phyloP scores from a whole-genome alignment of 2,113 vertebrate genomes.

The Ameiurus melas region DNA sequence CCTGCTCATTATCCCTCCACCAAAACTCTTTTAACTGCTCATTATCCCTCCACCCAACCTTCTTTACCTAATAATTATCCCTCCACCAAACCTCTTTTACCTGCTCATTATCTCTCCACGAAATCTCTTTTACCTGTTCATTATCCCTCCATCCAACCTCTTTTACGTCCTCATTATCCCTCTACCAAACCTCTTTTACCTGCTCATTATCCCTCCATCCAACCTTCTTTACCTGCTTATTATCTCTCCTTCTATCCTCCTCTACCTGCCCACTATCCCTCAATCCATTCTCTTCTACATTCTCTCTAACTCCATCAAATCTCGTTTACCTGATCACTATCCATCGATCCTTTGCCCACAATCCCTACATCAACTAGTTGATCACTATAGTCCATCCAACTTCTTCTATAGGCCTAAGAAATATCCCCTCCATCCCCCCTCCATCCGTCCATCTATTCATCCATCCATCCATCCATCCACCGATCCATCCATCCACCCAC shows the following conservation, averaged over 20 bases:
- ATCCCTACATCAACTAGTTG: background rate
- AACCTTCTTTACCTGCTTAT: background rate
- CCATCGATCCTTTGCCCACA: background rate
- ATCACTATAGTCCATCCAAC: background rate
- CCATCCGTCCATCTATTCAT: background rate
- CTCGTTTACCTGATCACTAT: background rate
- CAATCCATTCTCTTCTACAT: background rate
- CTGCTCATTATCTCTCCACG: background rate
- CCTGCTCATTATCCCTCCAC: conserved; percentile 4
- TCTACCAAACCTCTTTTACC: background rate
- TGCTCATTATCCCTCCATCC: background rate
- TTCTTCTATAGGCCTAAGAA: background rate
- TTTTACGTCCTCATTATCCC: background rate
- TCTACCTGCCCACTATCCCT: background rate
- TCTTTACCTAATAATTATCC: background rate
- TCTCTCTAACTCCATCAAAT: background rate
- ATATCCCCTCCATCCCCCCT: background rate
- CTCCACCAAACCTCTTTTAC: background rate
- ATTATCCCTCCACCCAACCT: background rate
- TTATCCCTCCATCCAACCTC: background rate
- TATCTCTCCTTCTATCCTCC: background rate
- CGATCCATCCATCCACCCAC: fast-evolving
- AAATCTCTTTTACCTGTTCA: background rate
- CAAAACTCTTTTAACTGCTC: background rate
- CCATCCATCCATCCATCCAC: background rate